phyloP scores from a whole-genome alignment of 2,888 invertebrate species.

The Ectropis crepuscularia region DNA sequence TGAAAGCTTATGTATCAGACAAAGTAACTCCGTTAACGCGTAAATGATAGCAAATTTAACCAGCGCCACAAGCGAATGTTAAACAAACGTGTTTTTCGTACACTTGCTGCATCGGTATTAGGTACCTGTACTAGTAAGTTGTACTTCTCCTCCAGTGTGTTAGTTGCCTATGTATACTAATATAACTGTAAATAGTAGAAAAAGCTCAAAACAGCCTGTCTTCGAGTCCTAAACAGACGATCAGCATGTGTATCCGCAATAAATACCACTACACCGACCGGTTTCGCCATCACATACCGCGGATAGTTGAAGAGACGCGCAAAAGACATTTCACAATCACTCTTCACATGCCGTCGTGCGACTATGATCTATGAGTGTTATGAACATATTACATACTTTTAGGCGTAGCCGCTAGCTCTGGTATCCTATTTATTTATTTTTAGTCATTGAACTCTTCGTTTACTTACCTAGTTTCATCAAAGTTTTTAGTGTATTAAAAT shows the following conservation, averaged over 20 bases:
- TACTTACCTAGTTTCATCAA: no score
- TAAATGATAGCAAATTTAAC: no score
- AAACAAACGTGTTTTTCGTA: no score
- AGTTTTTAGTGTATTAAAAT: no score
- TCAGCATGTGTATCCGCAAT: constrained; percentile 44
- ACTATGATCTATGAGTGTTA: constrained; percentile 26
- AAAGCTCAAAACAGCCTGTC: constrained; percentile 23
- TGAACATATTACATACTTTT: constrained; percentile 12
- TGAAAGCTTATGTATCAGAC: no score
- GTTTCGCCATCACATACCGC: constrained; percentile 47
- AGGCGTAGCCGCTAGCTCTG: no score
- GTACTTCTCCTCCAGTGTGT: constrained; percentile 6
- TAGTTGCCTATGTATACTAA: constrained; percentile 11
- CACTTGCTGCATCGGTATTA: no score
- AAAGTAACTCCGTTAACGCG: no score
- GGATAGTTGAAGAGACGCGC: constrained; percentile 47
- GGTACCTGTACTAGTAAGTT: neutral
- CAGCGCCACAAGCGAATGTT: no score
- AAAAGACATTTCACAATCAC: constrained; percentile 52
- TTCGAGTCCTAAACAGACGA: constrained; percentile 38
- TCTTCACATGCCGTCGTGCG: constrained; percentile 26
- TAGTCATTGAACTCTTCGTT: no score
- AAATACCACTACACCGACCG: constrained; percentile 43
- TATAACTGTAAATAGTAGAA: constrained; percentile 27
- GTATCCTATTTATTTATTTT: neutral